These are phyloP conservation scores for Raja brachyura DNA, from an alignment of 2,113 vertebrate genomes.

Conservation along the genomic window DNA sequence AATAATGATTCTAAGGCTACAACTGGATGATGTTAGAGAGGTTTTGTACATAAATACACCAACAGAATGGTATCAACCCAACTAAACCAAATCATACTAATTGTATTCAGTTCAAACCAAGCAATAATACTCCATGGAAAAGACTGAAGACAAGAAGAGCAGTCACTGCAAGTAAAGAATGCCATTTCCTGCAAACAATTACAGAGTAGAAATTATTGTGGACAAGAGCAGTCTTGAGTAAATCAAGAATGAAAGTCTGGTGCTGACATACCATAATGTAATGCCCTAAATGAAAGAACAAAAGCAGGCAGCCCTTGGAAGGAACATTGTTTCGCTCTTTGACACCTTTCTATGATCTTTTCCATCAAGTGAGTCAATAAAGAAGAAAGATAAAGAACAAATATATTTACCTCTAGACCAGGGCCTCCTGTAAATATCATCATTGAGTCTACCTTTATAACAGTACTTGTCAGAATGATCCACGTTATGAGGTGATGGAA, in stretches of 20 bases:
- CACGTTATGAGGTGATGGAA: constrained; percentile 57
- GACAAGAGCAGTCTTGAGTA: background rate
- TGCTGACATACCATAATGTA: background rate
- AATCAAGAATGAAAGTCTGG: background rate
- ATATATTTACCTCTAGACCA: constrained; percentile 59
- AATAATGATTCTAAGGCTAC: too few species aligned
- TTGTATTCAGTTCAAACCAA: background rate
- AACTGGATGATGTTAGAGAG: too few species aligned
- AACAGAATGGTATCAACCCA: background rate
- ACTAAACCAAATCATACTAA: background rate
- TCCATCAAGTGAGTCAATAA: background rate
- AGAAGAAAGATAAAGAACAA: background rate
- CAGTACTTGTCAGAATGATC: constrained; percentile 51
- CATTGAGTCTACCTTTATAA: constrained; percentile 47
- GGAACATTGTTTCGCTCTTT: background rate
- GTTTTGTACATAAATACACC: background rate
- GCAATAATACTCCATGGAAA: background rate
- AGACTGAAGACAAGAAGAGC: background rate
- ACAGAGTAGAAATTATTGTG: background rate
- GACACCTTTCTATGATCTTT: background rate
- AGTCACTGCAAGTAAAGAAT: background rate
- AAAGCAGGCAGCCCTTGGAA: background rate
- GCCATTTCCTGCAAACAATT: background rate
- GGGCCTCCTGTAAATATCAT: constrained; percentile 58
- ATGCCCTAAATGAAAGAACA: background rate